A percentile compares a stretch with the other conserved stretches of the same genome.
Conservation (phyloP, 2,888 invertebrate species). For the Lasius platythorax region DNA sequence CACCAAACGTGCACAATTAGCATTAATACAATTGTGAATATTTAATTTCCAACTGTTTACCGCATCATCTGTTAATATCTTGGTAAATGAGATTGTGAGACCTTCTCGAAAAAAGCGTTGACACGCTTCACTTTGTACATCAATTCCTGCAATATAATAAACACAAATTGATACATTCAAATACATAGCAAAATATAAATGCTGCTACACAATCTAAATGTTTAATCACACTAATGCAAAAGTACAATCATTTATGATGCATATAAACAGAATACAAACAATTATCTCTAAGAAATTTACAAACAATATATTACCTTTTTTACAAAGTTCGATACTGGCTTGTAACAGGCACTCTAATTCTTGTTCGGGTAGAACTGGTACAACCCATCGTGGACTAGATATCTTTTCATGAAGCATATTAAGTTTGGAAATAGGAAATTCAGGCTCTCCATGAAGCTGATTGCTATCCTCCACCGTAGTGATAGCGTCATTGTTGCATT, state of each 20-base stretch:
- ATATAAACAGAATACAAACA: background rate
- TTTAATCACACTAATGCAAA: background rate
- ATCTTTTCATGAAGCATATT: constrained; percentile 97
- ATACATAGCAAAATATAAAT: background rate
- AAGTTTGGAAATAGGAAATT: constrained; percentile 95
- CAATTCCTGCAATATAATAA: constrained; percentile 89
- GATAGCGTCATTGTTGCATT: constrained; percentile 80
- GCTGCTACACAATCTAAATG: background rate
- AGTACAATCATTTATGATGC: background rate
- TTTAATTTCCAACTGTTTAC: constrained; percentile 99
- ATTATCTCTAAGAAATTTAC: background rate
- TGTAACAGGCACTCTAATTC: constrained; percentile 96
- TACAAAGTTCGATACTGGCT: constrained; percentile 95
- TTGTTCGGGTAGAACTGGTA: constrained; percentile 98
- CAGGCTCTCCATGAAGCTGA: constrained; percentile 87
- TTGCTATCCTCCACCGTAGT: constrained; percentile 81
- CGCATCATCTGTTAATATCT: constrained; percentile 98
- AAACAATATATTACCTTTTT: constrained; percentile 88
- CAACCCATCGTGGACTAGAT: constrained; percentile 98
- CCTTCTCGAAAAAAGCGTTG: constrained; percentile 98
- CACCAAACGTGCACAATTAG: constrained; percentile 96
- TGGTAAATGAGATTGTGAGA: constrained; percentile 97
- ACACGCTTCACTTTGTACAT: constrained; percentile 95
- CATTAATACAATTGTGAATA: constrained; percentile 97
- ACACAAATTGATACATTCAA: background rate